Conservation (phyloP, 2,113 vertebrate species). For the Myodes glareolus region DNA sequence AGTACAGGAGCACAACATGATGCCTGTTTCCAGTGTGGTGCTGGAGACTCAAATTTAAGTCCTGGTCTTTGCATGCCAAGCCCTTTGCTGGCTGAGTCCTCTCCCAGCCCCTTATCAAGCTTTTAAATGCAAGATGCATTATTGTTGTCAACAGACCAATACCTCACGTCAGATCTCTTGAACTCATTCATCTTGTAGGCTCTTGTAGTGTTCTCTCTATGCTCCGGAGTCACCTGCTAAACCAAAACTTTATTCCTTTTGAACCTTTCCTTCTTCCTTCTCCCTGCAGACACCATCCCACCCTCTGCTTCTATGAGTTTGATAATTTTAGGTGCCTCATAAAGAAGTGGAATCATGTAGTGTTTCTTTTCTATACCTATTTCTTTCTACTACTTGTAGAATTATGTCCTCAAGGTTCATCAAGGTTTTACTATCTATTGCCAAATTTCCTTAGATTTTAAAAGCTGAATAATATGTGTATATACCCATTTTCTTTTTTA, state of each 20-base stretch:
- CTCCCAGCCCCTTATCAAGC: background rate
- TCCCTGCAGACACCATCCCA: background rate
- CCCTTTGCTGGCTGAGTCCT: background rate
- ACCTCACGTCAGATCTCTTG: background rate
- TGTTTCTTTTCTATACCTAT: background rate
- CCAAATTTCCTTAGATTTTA: background rate
- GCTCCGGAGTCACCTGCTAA: background rate
- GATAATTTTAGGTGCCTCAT: background rate
- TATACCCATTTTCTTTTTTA: background rate
- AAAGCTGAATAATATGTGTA: background rate
- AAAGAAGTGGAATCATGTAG: background rate
- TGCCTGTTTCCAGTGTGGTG: background rate
- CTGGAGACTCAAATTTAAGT: background rate
- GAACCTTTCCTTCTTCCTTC: no score
- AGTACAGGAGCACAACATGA: background rate
- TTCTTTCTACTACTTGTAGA: background rate
- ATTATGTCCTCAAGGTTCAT: background rate
- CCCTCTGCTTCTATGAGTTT: background rate
- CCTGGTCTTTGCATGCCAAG: background rate
- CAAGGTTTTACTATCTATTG: background rate
- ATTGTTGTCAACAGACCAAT: rapidly evolving
- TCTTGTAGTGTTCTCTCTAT: background rate
- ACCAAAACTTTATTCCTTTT: background rate
- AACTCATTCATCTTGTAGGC: background rate
- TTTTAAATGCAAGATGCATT: background rate